Conservation (phyloP, 2,888 invertebrate species). For the Merodon equestris region DNA sequence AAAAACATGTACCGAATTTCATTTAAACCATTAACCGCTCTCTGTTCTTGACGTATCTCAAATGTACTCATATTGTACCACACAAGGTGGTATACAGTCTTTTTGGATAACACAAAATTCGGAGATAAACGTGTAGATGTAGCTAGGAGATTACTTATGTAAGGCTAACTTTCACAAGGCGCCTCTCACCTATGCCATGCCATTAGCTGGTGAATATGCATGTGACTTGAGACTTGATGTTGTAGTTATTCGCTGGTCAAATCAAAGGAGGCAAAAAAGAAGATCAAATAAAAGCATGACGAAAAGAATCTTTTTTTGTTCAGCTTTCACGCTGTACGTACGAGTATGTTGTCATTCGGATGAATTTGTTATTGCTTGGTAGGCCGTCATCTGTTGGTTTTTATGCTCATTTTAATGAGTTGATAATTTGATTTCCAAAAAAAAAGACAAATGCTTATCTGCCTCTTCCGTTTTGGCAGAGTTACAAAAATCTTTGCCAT, state of each 20-base stretch:
- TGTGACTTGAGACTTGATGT: slow-evolving; percentile 4
- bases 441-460: slow-evolving; percentile 11
- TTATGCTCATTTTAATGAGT: slow-evolving; percentile 46
- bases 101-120: too few relatives aligned
- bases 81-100: too few relatives aligned
- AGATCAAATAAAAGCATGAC: slow-evolving; percentile 34
- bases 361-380: too few relatives aligned
- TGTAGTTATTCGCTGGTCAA: slow-evolving; percentile 24
- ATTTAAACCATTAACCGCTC: not conserved
- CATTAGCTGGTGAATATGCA: too few relatives aligned
- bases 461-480: slow-evolving; percentile 44
- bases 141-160: not conserved
- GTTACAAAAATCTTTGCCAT: slow-evolving; percentile 52
- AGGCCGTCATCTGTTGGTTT: too few relatives aligned
- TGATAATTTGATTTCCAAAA: slow-evolving; percentile 60
- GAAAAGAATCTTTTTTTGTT: slow-evolving; percentile 34
- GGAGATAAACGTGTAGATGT: too few relatives aligned
- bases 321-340: slow-evolving; percentile 25
- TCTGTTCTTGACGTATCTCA: too few relatives aligned
- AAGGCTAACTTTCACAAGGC: slow-evolving; percentile 20
- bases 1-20: slow-evolving; percentile 12
- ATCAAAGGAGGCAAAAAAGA: slow-evolving; percentile 13
- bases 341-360: too few relatives aligned
- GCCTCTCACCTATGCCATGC: not conserved
- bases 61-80: too few relatives aligned